These are phyloP conservation scores for Cheilosia grossa DNA, from an alignment of 2,888 invertebrate genomes.

Conservation along the genomic window DNA sequence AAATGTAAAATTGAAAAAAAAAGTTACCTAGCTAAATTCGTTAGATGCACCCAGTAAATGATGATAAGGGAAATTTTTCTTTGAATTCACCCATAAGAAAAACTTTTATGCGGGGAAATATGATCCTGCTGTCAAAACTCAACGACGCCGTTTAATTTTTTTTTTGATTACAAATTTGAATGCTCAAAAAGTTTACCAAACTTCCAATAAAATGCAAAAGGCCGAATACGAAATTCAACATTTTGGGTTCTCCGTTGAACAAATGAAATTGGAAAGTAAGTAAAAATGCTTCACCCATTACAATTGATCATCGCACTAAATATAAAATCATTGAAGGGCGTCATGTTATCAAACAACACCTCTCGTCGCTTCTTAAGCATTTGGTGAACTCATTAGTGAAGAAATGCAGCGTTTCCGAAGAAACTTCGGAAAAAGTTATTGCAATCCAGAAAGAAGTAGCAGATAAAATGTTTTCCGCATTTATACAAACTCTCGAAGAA, in stretches of 20 bases:
- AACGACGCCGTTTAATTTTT: constrained; percentile 30
- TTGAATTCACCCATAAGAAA: constrained; percentile 20
- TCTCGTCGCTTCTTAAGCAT: constrained; percentile 44
- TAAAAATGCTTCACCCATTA: constrained; percentile 8
- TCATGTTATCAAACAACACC: constrained; percentile 49
- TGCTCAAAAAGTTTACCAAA: background rate
- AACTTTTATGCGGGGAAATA: constrained; percentile 10
- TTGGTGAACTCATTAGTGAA: constrained; percentile 61
- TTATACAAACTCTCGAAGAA: constrained; percentile 72
- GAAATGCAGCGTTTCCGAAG: constrained; percentile 69
- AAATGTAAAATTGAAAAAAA: too few relatives aligned
- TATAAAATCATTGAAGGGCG: constrained; percentile 30
- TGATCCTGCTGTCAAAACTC: constrained; percentile 43
- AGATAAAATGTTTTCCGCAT: constrained; percentile 75
- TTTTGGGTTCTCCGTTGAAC: constrained; percentile 77
- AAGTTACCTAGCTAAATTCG: too few relatives aligned
- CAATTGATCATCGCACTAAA: background rate
- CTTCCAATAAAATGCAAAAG: constrained; percentile 71
- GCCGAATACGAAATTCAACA: constrained; percentile 78
- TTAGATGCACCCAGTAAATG: too few relatives aligned
- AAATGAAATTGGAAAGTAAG: constrained; percentile 78
- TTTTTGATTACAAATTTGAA: constrained; percentile 19
- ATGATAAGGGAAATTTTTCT: background rate
- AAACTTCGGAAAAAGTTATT: constrained; percentile 73
- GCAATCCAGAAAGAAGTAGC: constrained; percentile 76